phyloP scores from a whole-genome alignment of 2,113 vertebrate species.

The Platysternon megacephalum region DNA sequence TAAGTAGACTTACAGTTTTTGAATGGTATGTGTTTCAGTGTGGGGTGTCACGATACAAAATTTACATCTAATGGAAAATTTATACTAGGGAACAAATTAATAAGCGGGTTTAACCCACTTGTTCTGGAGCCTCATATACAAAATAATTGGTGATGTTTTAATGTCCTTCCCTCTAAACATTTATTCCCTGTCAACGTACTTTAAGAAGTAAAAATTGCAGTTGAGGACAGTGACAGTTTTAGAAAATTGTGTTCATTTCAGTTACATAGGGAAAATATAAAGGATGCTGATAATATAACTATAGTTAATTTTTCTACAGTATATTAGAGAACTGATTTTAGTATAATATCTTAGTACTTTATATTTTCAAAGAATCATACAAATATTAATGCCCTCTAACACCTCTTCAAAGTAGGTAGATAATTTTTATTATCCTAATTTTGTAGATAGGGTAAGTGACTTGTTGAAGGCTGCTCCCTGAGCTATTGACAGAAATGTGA shows the following conservation, averaged over 20 bases:
- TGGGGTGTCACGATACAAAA: not conserved
- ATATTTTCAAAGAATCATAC: not conserved
- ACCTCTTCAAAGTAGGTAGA: not conserved
- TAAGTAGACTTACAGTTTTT: not conserved
- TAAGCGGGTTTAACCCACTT: not conserved
- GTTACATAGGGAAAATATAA: not conserved
- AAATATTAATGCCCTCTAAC: not conserved
- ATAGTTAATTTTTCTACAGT: not conserved
- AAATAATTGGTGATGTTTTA: not conserved
- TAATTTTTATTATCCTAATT: not conserved
- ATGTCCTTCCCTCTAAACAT: not conserved
- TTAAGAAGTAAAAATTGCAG: not conserved
- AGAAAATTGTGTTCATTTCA: not conserved
- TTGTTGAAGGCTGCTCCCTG: not conserved
- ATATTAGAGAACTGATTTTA: not conserved
- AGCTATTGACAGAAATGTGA: not conserved
- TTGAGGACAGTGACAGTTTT: not conserved
- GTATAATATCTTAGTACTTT: not conserved
- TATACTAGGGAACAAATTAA: not conserved
- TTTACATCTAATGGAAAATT: not conserved
- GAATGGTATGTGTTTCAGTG: not conserved
- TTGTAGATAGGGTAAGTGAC: not conserved
- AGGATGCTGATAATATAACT: not conserved
- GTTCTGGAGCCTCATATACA: not conserved
- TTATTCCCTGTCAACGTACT: not conserved